Evolutionary conservation across 2,113 vertebrate species (phyloP).

Genomic region (Speoplatyrhinus poulsoni): DNA sequence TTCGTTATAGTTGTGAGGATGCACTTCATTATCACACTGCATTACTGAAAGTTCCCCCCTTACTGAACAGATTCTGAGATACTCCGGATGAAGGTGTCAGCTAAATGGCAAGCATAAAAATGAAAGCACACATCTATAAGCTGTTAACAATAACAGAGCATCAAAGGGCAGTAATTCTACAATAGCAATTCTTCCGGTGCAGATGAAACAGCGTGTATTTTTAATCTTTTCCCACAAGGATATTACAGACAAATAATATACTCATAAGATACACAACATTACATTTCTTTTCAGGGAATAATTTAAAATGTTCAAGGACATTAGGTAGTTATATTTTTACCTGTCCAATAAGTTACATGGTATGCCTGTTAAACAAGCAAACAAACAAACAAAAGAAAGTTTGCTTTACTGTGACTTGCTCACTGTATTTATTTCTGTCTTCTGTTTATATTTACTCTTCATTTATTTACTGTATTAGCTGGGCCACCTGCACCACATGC

Average conservation of each 20-base stretch:
- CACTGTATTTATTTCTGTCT: too few species aligned
- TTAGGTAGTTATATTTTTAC: too few species aligned
- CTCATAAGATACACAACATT: neutral
- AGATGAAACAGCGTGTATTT: slow-evolving; percentile 26
- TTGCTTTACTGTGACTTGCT: too few species aligned
- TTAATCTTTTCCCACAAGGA: slow-evolving; percentile 23
- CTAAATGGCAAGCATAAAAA: slow-evolving; percentile 38
- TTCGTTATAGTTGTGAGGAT: slow-evolving; percentile 20
- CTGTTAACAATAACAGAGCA: slow-evolving; percentile 46
- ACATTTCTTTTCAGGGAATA: too few species aligned
- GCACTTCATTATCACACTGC: slow-evolving; percentile 24
- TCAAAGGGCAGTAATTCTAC: slow-evolving; percentile 40
- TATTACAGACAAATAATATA: neutral
- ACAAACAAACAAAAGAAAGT: too few species aligned
- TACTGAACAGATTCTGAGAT: slow-evolving; percentile 32
- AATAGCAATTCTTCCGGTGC: slow-evolving; percentile 27
- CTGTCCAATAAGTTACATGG: too few species aligned
- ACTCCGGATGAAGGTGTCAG: slow-evolving; percentile 18
- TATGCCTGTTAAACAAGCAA: too few species aligned
- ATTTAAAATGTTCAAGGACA: too few species aligned
- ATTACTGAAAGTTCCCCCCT: slow-evolving; percentile 37
- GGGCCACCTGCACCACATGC: too few species aligned
- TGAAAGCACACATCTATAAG: slow-evolving; percentile 33
- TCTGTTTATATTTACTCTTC: too few species aligned
- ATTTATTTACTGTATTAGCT: too few species aligned